phyloP scores from a whole-genome alignment of 2,113 vertebrate species.

The Chaetops frenatus region DNA sequence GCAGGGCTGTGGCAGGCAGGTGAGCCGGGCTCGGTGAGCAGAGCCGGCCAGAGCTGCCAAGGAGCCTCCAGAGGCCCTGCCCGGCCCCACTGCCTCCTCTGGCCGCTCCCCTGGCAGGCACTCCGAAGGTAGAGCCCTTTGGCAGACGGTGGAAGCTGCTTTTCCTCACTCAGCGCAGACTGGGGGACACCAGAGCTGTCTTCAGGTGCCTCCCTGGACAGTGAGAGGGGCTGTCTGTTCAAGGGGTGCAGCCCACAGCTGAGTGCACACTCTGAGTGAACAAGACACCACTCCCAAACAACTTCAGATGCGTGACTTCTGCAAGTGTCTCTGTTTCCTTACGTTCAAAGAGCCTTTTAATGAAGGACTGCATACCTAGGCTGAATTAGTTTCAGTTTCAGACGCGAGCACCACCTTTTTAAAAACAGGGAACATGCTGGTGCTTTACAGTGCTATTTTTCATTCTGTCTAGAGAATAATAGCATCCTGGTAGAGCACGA shows the following conservation, averaged over 20 bases:
- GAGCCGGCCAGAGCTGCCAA: neutral
- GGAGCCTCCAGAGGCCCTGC: neutral
- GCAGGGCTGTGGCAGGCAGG: neutral
- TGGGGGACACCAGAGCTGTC: neutral
- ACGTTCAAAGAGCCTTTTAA: neutral
- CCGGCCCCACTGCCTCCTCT: neutral
- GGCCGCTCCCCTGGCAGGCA: fast-evolving
- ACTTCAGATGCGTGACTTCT: neutral
- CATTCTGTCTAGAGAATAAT: neutral
- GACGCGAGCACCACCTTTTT: neutral
- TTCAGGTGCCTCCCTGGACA: fast-evolving
- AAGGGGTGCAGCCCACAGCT: neutral
- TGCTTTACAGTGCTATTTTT: neutral
- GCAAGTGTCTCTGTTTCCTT: neutral
- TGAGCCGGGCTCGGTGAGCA: neutral
- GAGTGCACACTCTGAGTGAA: neutral
- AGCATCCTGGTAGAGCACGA: neutral
- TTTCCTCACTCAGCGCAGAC: fast-evolving
- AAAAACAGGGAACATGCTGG: neutral
- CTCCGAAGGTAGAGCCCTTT: neutral
- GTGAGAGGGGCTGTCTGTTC: neutral
- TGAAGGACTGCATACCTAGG: neutral
- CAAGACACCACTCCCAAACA: neutral
- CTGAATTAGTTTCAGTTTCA: neutral
- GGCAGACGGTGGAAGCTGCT: neutral